phyloP scores from a whole-genome alignment of 2,113 vertebrate genomes.

The Thunnus maccoyii region DNA sequence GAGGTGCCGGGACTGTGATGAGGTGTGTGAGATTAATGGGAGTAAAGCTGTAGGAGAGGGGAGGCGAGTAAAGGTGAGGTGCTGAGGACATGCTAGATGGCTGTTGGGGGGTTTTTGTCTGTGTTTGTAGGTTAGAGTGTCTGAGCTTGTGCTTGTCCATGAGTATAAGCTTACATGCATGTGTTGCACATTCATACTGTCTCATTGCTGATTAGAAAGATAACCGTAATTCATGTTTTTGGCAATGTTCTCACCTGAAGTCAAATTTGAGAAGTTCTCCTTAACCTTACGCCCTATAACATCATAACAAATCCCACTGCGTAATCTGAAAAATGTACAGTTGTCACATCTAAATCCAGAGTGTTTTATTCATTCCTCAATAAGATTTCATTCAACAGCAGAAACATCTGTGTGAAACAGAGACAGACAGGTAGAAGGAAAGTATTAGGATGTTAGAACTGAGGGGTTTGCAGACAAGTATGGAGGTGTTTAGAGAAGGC shows the following conservation, averaged over 20 bases:
- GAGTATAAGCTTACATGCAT: background rate
- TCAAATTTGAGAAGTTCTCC: constrained; percentile 11
- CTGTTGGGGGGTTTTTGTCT: constrained; percentile 26
- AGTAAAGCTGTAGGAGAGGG: constrained; percentile 50
- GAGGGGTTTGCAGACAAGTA: constrained; percentile 24
- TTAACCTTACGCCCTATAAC: constrained; percentile 29
- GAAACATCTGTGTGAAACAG: background rate
- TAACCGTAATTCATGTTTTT: constrained; percentile 1
- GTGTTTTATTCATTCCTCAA: constrained; percentile 37
- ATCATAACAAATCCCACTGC: constrained; percentile 1
- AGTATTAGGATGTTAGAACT: constrained; percentile 36
- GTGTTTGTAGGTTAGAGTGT: constrained; percentile 4
- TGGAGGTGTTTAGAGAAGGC: constrained; percentile 48
- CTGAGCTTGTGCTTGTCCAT: background rate
- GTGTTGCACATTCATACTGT: background rate
- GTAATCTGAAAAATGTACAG: constrained; percentile 29
- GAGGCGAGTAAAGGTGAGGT: constrained; percentile 58
- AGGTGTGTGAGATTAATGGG: constrained; percentile 78
- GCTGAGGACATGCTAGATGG: constrained; percentile 57
- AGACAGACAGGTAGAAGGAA: constrained; percentile 25
- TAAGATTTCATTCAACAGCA: constrained; percentile 18
- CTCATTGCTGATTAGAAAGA: constrained; percentile 14
- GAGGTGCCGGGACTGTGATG: constrained; percentile 74
- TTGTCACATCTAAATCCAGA: constrained; percentile 10
- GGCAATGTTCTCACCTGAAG: constrained; percentile 33